Conservation (phyloP, 2,888 invertebrate genomes). For the Gymnocheta viridis region DNA sequence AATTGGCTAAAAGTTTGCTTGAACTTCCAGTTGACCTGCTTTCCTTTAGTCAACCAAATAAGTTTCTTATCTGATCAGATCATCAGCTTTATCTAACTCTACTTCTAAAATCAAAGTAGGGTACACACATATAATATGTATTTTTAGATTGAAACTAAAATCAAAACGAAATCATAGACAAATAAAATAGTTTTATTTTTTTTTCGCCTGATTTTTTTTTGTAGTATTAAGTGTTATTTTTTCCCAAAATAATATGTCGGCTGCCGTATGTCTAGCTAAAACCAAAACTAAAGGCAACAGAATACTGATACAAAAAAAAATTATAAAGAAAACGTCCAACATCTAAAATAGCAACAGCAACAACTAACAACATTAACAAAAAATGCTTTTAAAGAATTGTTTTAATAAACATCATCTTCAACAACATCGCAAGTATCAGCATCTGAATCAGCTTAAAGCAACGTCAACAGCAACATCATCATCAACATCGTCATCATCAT, state of each 20-base stretch:
- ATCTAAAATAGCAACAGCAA: not conserved
- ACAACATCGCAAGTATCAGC: constrained; percentile 40
- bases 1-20: too few species aligned
- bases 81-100: not conserved
- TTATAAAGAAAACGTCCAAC: not conserved
- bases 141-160: not conserved
- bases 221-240: not conserved
- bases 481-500: not conserved
- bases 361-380: constrained; percentile 2
- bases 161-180: constrained; percentile 36
- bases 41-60: not conserved
- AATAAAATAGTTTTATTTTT: constrained; percentile 48
- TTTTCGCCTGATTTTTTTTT: not conserved
- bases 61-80: not conserved
- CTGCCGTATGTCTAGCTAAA: constrained; percentile 52
- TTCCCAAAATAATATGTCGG: constrained; percentile 38
- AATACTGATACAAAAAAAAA: not conserved
- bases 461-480: constrained; percentile 55
- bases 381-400: constrained; percentile 57
- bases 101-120: not conserved
- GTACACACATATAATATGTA: not conserved
- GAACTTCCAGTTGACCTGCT: too few species aligned
- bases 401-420: constrained; percentile 57
- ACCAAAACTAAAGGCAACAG: constrained; percentile 19
- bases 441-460: constrained; percentile 49